Conservation (phyloP, 2,113 vertebrate genomes). For the Sceloporus undulatus region DNA sequence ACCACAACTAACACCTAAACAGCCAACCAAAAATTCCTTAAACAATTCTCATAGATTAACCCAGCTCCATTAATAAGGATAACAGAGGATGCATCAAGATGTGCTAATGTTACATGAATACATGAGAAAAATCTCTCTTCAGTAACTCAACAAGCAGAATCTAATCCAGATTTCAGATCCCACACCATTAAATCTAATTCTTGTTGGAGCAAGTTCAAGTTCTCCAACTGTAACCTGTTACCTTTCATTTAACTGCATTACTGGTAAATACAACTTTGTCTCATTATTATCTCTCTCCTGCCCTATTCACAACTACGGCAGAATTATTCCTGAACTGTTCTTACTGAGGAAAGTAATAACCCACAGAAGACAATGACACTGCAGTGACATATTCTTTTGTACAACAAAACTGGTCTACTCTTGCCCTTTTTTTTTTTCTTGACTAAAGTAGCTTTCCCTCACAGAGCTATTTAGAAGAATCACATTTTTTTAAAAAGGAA, state of each 20-base stretch:
- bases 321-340: not conserved
- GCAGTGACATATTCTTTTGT: not conserved
- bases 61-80: not conserved
- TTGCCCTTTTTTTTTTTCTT: not conserved
- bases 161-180: not conserved
- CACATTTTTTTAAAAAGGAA: not conserved
- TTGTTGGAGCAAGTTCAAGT: not conserved
- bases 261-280: not conserved
- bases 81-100: not conserved
- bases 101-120: not conserved
- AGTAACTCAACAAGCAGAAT: not conserved
- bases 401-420: not conserved
- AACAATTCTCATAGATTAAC: not conserved
- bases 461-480: constrained; percentile 11
- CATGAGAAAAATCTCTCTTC: not conserved
- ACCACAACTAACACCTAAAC: not conserved
- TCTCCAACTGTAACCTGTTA: not conserved
- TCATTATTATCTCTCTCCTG: not conserved
- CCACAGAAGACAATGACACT: not conserved
- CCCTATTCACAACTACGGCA: not conserved
- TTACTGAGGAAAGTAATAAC: constrained; percentile 9
- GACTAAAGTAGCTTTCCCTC: constrained; percentile 4
- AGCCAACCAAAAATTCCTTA: not conserved
- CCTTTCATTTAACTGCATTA: not conserved
- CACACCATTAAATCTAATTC: not conserved